Conservation (phyloP, 2,888 invertebrate genomes). For the Tineola bisselliella region DNA sequence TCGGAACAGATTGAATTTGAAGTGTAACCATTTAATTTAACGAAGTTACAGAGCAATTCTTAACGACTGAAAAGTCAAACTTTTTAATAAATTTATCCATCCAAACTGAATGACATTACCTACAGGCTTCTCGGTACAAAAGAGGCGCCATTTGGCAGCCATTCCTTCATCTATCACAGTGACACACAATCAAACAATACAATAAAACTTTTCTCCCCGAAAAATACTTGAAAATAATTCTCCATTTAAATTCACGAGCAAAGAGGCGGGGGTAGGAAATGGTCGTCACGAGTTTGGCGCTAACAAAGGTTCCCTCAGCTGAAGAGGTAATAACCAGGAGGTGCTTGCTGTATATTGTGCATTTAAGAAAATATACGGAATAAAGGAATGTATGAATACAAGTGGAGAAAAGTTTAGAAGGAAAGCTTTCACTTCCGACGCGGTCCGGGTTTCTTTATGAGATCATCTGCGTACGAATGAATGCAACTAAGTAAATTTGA, state of each 20-base stretch:
- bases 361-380: constrained; percentile 38
- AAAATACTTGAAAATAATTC: constrained; percentile 68
- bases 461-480: constrained; percentile 7
- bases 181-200: constrained; percentile 68
- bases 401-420: not conserved
- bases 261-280: constrained; percentile 28
- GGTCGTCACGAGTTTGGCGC: constrained; percentile 26
- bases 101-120: constrained; percentile 44
- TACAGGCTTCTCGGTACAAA: constrained; percentile 44
- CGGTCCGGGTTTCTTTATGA: constrained; percentile 1
- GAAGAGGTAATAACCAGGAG: constrained; percentile 46
- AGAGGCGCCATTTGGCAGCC: constrained; percentile 48
- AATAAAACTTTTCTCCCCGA: constrained; percentile 63
- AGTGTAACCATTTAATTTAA: not conserved
- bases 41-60: not conserved
- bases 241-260: constrained; percentile 62
- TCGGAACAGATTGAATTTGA: not conserved
- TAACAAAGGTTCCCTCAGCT: constrained; percentile 47
- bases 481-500: constrained; percentile 4
- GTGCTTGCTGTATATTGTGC: constrained; percentile 42
- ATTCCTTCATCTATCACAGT: constrained; percentile 62
- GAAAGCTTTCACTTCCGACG: constrained; percentile 3
- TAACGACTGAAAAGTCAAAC: constrained; percentile 24
- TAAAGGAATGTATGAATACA: constrained; percentile 15
- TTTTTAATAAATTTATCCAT: constrained; percentile 60